Conservation (phyloP, 2,888 invertebrate genomes). For the Isotomurus palustris region DNA sequence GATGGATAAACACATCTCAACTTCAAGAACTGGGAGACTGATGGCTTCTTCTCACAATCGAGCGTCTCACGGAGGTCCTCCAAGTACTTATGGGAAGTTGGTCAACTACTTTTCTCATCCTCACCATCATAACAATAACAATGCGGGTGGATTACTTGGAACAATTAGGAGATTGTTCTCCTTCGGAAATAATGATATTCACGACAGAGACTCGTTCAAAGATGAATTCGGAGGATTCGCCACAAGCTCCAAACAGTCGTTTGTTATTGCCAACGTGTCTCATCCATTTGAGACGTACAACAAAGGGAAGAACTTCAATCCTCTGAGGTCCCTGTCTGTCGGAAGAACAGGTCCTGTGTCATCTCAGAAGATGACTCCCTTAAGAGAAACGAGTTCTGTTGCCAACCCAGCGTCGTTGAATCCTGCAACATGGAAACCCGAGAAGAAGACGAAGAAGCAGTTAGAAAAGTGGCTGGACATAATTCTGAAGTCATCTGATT, state of each 20-base stretch:
- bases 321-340: too few relatives aligned
- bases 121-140: not conserved
- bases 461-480: conserved; percentile 19
- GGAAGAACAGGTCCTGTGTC: not conserved
- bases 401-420: not conserved
- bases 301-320: not conserved
- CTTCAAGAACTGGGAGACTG: too few relatives aligned
- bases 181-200: conserved; percentile 22
- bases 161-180: conserved; percentile 32
- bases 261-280: conserved; percentile 2
- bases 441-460: conserved; percentile 13
- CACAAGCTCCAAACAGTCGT: conserved; percentile 13
- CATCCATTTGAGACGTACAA: not conserved
- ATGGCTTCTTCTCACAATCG: too few relatives aligned
- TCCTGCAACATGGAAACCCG: not conserved
- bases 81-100: conserved; percentile 3
- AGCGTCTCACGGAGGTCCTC: too few relatives aligned
- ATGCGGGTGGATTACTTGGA: conserved; percentile 22
- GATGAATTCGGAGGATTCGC: conserved; percentile 2
- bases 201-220: not conserved
- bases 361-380: conserved; percentile 1
- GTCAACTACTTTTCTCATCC: not conserved
- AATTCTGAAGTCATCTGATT: not conserved
- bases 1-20: too few relatives aligned
- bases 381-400: too few relatives aligned